Conservation (phyloP, 2,888 invertebrate genomes). For the Ennomos fuscantarius region DNA sequence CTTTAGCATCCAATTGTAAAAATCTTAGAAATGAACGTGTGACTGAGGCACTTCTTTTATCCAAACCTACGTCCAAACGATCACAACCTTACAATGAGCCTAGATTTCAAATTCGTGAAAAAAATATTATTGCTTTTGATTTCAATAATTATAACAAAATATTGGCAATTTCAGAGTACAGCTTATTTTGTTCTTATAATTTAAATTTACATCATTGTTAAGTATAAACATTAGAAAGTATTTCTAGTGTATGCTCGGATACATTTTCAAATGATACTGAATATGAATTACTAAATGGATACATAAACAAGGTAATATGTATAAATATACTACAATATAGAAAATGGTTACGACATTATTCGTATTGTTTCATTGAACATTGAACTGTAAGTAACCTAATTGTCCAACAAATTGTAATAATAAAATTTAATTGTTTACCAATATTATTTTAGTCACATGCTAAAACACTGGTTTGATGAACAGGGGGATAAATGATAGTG, state of each 20-base stretch:
- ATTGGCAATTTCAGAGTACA: constrained; percentile 33
- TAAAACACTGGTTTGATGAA: too few relatives aligned
- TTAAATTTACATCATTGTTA: constrained; percentile 4
- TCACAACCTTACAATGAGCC: constrained; percentile 81
- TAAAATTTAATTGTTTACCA: too few relatives aligned
- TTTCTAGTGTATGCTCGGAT: background rate
- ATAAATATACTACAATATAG: too few relatives aligned
- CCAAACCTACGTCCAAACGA: constrained; percentile 63
- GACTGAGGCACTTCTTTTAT: constrained; percentile 68
- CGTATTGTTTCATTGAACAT: background rate
- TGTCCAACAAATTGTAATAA: too few relatives aligned
- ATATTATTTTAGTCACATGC: too few relatives aligned
- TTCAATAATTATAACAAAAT: constrained; percentile 29
- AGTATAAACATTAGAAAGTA: background rate
- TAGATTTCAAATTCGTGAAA: constrained; percentile 42
- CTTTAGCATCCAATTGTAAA: constrained; percentile 20
- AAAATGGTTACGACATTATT: too few relatives aligned
- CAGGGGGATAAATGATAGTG: too few relatives aligned
- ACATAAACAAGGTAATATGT: too few relatives aligned
- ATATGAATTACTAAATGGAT: too few relatives aligned
- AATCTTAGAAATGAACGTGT: constrained; percentile 35
- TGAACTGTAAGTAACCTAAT: background rate
- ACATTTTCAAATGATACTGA: background rate
- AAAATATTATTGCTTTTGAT: constrained; percentile 30
- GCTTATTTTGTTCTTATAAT: constrained; percentile 1